These are phyloP conservation scores for Eremophila alpestris DNA, from an alignment of 2,797 vertebrate species.

Conservation along the genomic window DNA sequence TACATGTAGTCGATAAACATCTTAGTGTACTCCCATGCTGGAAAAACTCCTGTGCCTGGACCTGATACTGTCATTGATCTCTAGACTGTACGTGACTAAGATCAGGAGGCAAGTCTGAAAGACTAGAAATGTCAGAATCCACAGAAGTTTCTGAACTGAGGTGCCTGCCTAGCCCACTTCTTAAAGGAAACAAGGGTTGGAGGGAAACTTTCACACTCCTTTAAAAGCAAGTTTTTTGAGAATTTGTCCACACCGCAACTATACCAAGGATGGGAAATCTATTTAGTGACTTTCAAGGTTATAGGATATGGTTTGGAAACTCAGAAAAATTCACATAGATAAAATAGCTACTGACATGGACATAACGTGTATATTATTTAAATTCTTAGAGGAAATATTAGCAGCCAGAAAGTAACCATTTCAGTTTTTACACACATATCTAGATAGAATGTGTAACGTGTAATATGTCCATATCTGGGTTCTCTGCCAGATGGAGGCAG, in stretches of 20 bases:
- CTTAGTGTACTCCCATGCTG: neutral
- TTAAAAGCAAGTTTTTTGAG: neutral
- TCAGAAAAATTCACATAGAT: neutral
- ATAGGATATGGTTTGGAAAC: neutral
- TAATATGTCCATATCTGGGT: neutral
- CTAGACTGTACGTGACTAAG: neutral
- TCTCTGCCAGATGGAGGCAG: neutral
- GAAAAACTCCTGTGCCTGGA: neutral
- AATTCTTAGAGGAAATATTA: neutral
- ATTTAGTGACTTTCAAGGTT: neutral
- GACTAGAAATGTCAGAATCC: neutral
- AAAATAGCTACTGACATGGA: neutral
- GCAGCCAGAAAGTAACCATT: neutral
- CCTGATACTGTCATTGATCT: neutral
- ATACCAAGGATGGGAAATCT: neutral
- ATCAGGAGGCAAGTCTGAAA: neutral
- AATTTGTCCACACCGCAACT: neutral
- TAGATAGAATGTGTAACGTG: rapidly evolving
- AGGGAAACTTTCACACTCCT: neutral
- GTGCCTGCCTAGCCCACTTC: neutral
- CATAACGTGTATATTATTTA: neutral
- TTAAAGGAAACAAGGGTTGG: neutral
- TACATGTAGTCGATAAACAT: neutral
- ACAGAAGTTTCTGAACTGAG: neutral
- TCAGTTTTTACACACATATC: neutral